Conservation (phyloP, 2,888 invertebrate species). For the Alloplasta piceator region DNA sequence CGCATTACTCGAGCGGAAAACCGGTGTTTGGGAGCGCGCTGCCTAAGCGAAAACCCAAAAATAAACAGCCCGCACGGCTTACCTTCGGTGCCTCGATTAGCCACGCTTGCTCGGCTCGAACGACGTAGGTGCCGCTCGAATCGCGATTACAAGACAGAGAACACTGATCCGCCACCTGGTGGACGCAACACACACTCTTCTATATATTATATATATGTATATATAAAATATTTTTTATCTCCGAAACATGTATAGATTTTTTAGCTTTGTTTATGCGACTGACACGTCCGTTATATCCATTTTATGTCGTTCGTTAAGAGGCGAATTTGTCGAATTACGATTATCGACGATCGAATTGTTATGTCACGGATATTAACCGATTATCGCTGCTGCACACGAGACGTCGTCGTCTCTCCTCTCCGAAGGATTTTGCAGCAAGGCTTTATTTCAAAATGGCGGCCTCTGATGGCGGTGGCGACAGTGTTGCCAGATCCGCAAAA, state of each 20-base stretch:
- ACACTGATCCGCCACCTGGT: slow-evolving; percentile 56
- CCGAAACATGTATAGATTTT: neutral
- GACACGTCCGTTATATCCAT: too few species aligned
- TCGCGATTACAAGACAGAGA: slow-evolving; percentile 26
- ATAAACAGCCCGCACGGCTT: slow-evolving; percentile 82
- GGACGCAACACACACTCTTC: slow-evolving; percentile 11
- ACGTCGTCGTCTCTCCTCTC: neutral
- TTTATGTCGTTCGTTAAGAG: too few species aligned
- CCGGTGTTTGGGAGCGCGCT: slow-evolving; percentile 71
- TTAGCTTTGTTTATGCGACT: neutral
- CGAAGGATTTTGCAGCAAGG: neutral
- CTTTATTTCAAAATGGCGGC: slow-evolving; percentile 2
- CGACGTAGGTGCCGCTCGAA: slow-evolving; percentile 65
- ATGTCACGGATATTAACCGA: neutral
- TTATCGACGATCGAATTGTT: neutral
- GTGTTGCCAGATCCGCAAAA: too few species aligned
- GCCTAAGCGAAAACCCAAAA: slow-evolving; percentile 77
- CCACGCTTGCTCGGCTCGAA: slow-evolving; percentile 87
- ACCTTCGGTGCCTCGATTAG: slow-evolving; percentile 95
- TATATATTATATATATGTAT: too few species aligned
- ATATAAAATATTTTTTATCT: neutral
- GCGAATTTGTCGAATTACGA: too few species aligned
- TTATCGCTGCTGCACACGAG: neutral
- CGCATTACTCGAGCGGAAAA: slow-evolving; percentile 76
- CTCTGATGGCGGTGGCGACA: slow-evolving; percentile 14